Evolutionary conservation across 2,797 vertebrate species (phyloP).

Genomic region (Hirundo rustica): DNA sequence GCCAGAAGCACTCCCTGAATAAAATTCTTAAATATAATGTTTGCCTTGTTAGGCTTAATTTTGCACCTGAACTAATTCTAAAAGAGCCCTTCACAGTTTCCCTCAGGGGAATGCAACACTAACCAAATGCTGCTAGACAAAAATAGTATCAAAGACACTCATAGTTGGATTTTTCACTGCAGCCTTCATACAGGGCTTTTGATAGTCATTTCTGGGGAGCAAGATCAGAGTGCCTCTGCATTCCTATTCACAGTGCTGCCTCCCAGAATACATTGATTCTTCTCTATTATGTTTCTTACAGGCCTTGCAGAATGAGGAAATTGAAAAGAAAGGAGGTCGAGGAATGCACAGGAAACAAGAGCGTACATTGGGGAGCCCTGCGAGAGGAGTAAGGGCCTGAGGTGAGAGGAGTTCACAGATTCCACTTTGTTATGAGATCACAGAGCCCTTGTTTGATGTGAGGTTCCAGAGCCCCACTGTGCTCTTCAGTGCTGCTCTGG

Average conservation of each 20-base stretch:
- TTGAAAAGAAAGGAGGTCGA: accelerated
- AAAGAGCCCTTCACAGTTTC: background rate
- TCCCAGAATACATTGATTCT: background rate
- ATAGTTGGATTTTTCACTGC: background rate
- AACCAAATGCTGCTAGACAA: background rate
- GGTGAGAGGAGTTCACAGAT: background rate
- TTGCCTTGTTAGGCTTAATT: no score
- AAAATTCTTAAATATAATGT: no score
- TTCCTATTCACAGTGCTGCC: background rate
- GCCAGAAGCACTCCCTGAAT: background rate
- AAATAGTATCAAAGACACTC: background rate
- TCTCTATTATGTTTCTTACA: no score
- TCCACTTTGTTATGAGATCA: background rate
- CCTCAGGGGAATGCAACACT: background rate
- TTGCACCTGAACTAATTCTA: no score
- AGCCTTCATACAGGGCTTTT: no score
- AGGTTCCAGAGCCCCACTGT: background rate
- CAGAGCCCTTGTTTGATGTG: no score
- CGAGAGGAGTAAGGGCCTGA: background rate
- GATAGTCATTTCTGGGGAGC: background rate
- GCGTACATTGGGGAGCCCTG: no score
- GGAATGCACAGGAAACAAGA: accelerated
- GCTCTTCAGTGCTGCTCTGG: background rate
- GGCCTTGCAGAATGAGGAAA: background rate
- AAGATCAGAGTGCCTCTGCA: background rate